These are phyloP conservation scores for Dissostichus mawsoni DNA, from an alignment of 2,113 vertebrate genomes.

Conservation along the genomic window DNA sequence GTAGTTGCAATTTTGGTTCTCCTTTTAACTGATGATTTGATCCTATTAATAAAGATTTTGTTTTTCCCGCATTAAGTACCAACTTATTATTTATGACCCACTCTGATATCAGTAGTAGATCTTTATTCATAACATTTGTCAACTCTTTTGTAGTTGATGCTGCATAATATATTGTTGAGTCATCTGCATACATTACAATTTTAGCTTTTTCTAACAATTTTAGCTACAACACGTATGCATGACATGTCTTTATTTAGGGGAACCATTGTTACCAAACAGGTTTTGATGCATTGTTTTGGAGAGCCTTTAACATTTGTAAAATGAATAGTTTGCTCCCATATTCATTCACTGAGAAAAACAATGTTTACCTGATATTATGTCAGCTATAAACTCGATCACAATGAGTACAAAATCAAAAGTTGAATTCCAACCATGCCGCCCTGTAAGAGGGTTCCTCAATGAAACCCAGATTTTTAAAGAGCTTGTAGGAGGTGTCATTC, in stretches of 20 bases:
- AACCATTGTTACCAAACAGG: neutral
- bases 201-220: too few relatives aligned
- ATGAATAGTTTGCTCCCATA: neutral
- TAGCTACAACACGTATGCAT: neutral
- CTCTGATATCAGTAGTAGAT: too few relatives aligned
- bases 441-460: constrained; percentile 68
- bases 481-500: constrained; percentile 71
- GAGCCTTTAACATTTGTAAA: neutral
- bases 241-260: neutral
- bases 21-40: too few relatives aligned
- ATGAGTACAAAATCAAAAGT: constrained; percentile 2
- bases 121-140: too few relatives aligned
- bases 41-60: too few relatives aligned
- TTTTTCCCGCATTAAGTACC: too few relatives aligned
- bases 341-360: neutral
- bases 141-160: too few relatives aligned
- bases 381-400: neutral
- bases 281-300: neutral
- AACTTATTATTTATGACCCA: too few relatives aligned
- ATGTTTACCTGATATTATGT: neutral
- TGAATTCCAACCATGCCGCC: constrained; percentile 67
- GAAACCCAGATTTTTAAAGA: constrained; percentile 79
- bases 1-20: too few relatives aligned
- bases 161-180: too few relatives aligned
- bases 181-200: too few relatives aligned